Conservation (phyloP, 92 coral and sea anemone genomes). For the Epizoanthus ramosus region DNA sequence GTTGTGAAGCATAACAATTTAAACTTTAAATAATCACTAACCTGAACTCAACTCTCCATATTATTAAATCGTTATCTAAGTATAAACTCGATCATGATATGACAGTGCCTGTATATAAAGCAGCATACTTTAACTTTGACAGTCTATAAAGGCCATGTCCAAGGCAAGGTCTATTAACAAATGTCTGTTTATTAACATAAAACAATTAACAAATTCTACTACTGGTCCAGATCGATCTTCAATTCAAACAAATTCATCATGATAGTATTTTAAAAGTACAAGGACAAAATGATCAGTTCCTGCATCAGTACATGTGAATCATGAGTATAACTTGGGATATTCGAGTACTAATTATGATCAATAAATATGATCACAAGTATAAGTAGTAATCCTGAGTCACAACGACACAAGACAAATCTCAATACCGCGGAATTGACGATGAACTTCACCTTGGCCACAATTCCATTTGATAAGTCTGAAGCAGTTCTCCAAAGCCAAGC, state of each 20-base stretch:
- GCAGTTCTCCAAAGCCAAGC: no score
- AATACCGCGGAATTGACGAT: no score
- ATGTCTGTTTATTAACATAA: not conserved
- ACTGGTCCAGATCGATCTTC: conserved; percentile 3
- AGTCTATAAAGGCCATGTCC: conserved; percentile 13
- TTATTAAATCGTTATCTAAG: conserved; percentile 7
- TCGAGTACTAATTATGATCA: no score
- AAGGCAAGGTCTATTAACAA: not conserved
- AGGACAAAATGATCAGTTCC: no score
- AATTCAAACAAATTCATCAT: conserved; percentile 4
- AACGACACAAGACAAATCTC: no score
- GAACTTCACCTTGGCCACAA: no score
- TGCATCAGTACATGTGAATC: no score
- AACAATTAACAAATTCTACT: no score
- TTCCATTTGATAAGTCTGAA: no score
- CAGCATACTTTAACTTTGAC: not conserved
- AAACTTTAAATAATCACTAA: conserved; percentile 12
- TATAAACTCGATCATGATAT: conserved; percentile 4
- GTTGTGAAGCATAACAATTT: conserved; percentile 12
- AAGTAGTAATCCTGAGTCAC: no score
- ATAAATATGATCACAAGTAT: no score
- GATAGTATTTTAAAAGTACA: not conserved
- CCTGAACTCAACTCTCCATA: conserved; percentile 9
- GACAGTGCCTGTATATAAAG: conserved; percentile 18
- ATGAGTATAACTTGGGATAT: not conserved